A percentile compares a stretch with the other conserved stretches of the same genome.
Conservation (phyloP, 1,140 invertebrate species). For the Nasonia longicornis region DNA sequence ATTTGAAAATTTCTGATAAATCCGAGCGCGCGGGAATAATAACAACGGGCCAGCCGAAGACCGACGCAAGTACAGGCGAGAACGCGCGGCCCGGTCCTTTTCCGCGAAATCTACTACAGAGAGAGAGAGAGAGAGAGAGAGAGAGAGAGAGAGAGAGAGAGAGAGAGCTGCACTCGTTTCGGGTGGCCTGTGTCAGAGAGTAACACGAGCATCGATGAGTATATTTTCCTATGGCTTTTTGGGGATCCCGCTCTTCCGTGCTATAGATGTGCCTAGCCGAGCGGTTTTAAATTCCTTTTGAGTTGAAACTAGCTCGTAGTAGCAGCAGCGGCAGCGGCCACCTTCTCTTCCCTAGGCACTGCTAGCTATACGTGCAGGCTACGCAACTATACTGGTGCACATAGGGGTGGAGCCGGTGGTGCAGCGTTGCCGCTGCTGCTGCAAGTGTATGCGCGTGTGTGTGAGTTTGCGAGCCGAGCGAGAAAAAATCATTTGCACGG, state of each 20-base stretch:
- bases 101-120: conserved; percentile 36
- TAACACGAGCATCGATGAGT: conserved; percentile 55
- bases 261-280: conserved; percentile 50
- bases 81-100: neutral
- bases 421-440: conserved; percentile 26
- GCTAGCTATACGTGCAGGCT: conserved; percentile 19
- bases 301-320: conserved; percentile 52
- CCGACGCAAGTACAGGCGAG: neutral
- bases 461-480: conserved; percentile 52
- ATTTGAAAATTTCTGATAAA: conserved; percentile 12
- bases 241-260: conserved; percentile 27
- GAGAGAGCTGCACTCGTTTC: conserved; percentile 20
- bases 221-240: conserved; percentile 48
- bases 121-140: too few relatives aligned
- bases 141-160: too few relatives aligned
- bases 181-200: conserved; percentile 42
- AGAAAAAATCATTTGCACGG: conserved; percentile 71
- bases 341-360: conserved; percentile 36
- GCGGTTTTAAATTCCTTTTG: conserved; percentile 69
- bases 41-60: neutral
- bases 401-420: conserved; percentile 40
- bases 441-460: neutral
- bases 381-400: conserved; percentile 18
- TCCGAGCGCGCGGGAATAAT: neutral
- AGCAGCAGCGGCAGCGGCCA: neutral